Conservation (phyloP, 2,113 vertebrate species). For the Oncorhynchus clarkii region DNA sequence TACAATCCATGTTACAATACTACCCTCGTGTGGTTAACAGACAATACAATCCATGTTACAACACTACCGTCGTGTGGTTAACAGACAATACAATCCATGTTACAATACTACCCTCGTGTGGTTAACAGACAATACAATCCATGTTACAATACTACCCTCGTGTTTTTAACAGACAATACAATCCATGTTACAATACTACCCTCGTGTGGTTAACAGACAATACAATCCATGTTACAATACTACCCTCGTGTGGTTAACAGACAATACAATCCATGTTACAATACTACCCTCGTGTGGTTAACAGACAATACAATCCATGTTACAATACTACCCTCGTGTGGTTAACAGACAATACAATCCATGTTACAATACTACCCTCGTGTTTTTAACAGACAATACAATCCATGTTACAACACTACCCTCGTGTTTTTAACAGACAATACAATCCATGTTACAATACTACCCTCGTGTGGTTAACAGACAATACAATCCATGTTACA, state of each 20-base stretch:
- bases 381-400: slow-evolving; percentile 42
- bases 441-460: too few relatives aligned
- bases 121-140: slow-evolving; percentile 1
- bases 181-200: slow-evolving; percentile 30
- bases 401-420: slow-evolving; percentile 30
- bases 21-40: slow-evolving; percentile 57
- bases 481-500: neutral
- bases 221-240: too few relatives aligned
- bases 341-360: slow-evolving; percentile 1
- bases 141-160: slow-evolving; percentile 41
- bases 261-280: neutral
- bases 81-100: neutral
- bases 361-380: slow-evolving; percentile 41
- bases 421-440: slow-evolving; percentile 46
- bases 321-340: slow-evolving; percentile 63
- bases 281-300: slow-evolving; percentile 63
- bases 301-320: neutral
- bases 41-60: neutral
- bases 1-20: too few relatives aligned
- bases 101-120: slow-evolving; percentile 63
- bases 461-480: slow-evolving; percentile 57
- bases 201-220: slow-evolving; percentile 46
- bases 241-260: slow-evolving; percentile 57
- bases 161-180: slow-evolving; percentile 42
- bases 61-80: slow-evolving; percentile 63